phyloP scores from a whole-genome alignment of 2,888 invertebrate species.

The Drosophila buzzatii region DNA sequence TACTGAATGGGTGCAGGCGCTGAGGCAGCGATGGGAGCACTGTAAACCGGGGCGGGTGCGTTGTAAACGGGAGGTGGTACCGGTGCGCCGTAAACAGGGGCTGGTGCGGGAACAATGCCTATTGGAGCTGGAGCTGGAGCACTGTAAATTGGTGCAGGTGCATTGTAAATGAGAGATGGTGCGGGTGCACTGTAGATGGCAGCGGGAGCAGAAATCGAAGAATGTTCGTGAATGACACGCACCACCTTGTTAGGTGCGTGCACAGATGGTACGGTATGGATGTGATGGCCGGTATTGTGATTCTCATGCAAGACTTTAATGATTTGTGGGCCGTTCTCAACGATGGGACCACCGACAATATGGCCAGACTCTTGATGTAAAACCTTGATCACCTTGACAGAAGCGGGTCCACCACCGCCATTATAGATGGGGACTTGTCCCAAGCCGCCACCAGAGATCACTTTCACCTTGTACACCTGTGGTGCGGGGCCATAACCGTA shows the following conservation, averaged over 20 bases:
- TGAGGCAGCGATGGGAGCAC: slow-evolving; percentile 33
- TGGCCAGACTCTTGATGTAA: slow-evolving; percentile 61
- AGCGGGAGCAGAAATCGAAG: slow-evolving; percentile 45
- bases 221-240: slow-evolving; percentile 78
- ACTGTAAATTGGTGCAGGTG: slow-evolving; percentile 33
- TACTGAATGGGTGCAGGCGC: slow-evolving; percentile 20
- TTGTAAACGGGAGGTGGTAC: slow-evolving; percentile 40
- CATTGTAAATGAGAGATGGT: slow-evolving; percentile 38
- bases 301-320: slow-evolving; percentile 72
- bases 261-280: slow-evolving; percentile 11
- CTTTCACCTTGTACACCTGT: slow-evolving; percentile 73
- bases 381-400: slow-evolving; percentile 73
- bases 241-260: slow-evolving; percentile 68
- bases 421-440: slow-evolving; percentile 48
- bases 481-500: slow-evolving; percentile 60
- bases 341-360: slow-evolving; percentile 35
- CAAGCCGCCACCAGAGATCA: slow-evolving; percentile 58
- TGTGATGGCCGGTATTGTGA: slow-evolving; percentile 27
- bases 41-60: slow-evolving; percentile 39
- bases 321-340: slow-evolving; percentile 51
- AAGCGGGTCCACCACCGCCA: slow-evolving; percentile 24
- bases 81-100: slow-evolving; percentile 41
- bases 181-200: slow-evolving; percentile 44
- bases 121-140: slow-evolving; percentile 27
- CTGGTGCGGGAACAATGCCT: slow-evolving; percentile 39